Evolutionary conservation across 1,140 invertebrate species (phyloP).

Genomic region (Scaptomyza hsui): DNA sequence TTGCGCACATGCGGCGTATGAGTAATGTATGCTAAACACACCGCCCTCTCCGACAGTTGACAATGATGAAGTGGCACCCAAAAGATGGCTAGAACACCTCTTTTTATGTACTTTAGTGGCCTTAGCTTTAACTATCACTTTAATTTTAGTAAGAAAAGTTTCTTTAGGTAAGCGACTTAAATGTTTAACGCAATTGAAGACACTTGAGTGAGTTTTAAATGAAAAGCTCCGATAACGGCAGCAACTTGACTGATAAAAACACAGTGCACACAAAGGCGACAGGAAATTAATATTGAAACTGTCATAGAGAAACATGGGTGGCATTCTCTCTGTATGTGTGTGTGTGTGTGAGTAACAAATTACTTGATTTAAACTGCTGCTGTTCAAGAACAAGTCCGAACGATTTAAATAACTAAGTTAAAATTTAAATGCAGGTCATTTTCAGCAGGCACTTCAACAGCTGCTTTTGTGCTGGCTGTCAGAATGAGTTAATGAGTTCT

Average conservation of each 20-base stretch:
- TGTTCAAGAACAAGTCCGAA: no score
- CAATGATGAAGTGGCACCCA: constrained; percentile 21
- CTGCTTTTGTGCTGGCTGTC: no score
- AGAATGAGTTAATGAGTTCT: constrained; percentile 53
- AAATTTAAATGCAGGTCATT: no score
- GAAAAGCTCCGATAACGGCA: not conserved
- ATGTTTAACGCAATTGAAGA: not conserved
- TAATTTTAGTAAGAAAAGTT: no score
- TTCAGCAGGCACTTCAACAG: no score
- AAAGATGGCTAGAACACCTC: not conserved
- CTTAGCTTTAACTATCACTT: not conserved
- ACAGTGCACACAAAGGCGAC: not conserved
- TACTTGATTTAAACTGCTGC: not conserved
- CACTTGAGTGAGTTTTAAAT: not conserved
- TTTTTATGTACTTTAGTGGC: not conserved
- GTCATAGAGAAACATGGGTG: not conserved
- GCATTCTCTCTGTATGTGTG: no score
- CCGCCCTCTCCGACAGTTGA: constrained; percentile 12
- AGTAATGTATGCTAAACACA: constrained; percentile 25
- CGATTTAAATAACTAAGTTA: no score
- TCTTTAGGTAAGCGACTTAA: no score
- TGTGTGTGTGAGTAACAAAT: not conserved
- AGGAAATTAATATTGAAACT: constrained; percentile 3
- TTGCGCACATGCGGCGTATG: constrained; percentile 36
- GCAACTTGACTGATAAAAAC: not conserved